Conservation (phyloP, 2,797 vertebrate species). For the Pagetopsis macropterus region DNA sequence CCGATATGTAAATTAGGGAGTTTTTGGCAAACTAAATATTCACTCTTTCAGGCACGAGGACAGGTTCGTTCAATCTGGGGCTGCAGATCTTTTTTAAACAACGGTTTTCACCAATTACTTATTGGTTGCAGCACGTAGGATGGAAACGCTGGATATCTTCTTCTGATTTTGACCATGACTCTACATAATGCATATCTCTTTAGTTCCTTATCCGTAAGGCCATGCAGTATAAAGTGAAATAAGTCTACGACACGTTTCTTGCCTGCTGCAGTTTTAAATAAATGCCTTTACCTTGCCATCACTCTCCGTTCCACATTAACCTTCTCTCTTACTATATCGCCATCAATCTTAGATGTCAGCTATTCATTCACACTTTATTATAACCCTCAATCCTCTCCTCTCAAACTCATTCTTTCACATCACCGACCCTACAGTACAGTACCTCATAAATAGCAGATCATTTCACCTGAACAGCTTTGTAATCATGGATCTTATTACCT, state of each 20-base stretch:
- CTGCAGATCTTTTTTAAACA: no score
- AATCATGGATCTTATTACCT: slow-evolving; percentile 39
- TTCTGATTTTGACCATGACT: background rate
- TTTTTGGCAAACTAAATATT: no score
- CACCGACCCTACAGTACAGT: slow-evolving; percentile 1
- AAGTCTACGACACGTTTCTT: background rate
- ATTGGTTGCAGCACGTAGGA: background rate
- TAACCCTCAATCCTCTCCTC: slow-evolving; percentile 12
- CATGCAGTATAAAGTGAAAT: no score
- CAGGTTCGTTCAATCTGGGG: no score
- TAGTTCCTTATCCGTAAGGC: background rate
- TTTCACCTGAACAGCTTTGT: slow-evolving; percentile 26
- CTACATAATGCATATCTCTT: background rate
- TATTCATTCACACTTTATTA: slow-evolving; percentile 2
- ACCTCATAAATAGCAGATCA: slow-evolving; percentile 25
- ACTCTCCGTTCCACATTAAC: background rate
- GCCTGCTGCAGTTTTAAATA: slow-evolving; percentile 6
- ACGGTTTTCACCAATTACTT: background rate
- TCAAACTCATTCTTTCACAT: slow-evolving; percentile 12
- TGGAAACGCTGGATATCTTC: background rate
- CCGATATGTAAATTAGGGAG: no score
- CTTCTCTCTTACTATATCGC: slow-evolving; percentile 15
- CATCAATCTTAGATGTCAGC: slow-evolving; percentile 14
- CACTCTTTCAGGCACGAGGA: no score
- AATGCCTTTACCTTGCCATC: background rate